Conservation (phyloP, 2,113 vertebrate genomes). For the Tringa solitaria region DNA sequence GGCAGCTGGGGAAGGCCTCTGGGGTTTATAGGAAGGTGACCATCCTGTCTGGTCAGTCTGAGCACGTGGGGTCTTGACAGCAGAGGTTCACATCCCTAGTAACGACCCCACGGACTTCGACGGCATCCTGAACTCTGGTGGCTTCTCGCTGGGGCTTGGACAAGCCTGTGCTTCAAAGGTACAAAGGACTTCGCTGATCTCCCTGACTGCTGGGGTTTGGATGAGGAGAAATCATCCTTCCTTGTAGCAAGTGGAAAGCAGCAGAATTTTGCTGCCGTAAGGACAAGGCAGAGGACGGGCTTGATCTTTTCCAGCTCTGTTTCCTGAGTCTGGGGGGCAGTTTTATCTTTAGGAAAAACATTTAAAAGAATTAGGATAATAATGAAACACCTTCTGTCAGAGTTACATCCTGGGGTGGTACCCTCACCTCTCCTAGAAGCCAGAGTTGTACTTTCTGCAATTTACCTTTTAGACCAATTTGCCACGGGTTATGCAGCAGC, state of each 20-base stretch:
- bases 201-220: not conserved
- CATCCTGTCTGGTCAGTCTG: not conserved
- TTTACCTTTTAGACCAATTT: not conserved
- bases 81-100: not conserved
- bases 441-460: not conserved
- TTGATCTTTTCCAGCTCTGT: not conserved
- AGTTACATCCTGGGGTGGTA: not conserved
- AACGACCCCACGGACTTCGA: not conserved
- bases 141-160: not conserved
- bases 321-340: not conserved
- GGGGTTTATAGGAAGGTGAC: not conserved
- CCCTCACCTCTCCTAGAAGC: not conserved
- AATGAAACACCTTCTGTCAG: not conserved
- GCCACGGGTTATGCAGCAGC: not conserved
- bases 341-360: not conserved
- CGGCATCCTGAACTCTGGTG: not conserved
- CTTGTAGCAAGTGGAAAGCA: not conserved
- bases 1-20: not conserved
- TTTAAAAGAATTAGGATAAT: not conserved
- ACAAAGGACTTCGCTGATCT: not conserved
- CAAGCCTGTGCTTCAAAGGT: not conserved
- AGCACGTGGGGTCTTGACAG: fast-evolving
- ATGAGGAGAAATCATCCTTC: not conserved
- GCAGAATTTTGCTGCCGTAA: not conserved
- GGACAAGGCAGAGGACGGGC: not conserved